phyloP scores from a whole-genome alignment of 2,113 vertebrate genomes.

The Prietella phreatophila region DNA sequence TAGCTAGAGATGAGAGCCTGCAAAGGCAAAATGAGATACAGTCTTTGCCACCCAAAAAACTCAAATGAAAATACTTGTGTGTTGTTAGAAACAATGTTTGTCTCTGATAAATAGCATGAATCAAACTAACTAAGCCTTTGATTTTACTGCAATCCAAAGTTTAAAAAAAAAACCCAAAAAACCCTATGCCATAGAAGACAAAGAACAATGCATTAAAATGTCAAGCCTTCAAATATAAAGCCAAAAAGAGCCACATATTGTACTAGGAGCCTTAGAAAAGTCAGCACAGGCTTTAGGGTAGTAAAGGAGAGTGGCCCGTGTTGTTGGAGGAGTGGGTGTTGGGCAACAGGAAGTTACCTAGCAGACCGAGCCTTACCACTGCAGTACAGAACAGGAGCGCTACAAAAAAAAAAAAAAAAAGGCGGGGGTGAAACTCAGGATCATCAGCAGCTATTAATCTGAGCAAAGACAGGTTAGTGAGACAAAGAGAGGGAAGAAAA shows the following conservation, averaged over 20 bases:
- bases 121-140: background rate
- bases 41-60: slow-evolving; percentile 12
- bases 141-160: background rate
- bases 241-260: background rate
- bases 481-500: slow-evolving; percentile 62
- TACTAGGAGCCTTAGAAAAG: background rate
- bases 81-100: background rate
- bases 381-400: slow-evolving; percentile 21
- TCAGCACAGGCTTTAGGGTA: slow-evolving; percentile 3
- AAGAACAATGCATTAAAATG: background rate
- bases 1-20: slow-evolving; percentile 66
- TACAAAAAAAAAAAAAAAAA: background rate
- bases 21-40: slow-evolving; percentile 65
- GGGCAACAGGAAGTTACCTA: slow-evolving; percentile 48
- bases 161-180: background rate
- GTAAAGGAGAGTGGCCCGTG: background rate
- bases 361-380: slow-evolving; percentile 2
- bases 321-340: background rate
- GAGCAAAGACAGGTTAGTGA: slow-evolving; percentile 73
- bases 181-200: background rate
- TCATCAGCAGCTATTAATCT: slow-evolving; percentile 77
- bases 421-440: slow-evolving; percentile 59
- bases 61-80: background rate
- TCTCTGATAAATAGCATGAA: background rate
- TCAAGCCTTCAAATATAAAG: background rate